These are phyloP conservation scores for Fundulus diaphanus DNA, from an alignment of 2,797 vertebrate genomes.

Conservation along the genomic window DNA sequence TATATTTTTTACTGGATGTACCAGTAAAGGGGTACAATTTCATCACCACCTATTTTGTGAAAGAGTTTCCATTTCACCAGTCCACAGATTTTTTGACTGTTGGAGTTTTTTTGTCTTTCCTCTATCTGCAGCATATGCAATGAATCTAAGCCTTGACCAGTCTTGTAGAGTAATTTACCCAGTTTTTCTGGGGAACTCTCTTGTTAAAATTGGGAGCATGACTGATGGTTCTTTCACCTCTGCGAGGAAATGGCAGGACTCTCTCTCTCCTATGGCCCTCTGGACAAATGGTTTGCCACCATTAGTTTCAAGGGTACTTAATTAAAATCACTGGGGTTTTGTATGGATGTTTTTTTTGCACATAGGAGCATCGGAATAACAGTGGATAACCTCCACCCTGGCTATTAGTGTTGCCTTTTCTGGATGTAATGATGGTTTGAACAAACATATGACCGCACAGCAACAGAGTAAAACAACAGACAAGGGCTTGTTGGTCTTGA, in stretches of 20 bases:
- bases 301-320: slow-evolving; percentile 25
- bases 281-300: slow-evolving; percentile 33
- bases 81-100: slow-evolving; percentile 3
- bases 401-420: slow-evolving; percentile 1
- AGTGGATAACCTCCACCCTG: slow-evolving; percentile 16
- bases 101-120: slow-evolving; percentile 6
- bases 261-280: slow-evolving; percentile 6
- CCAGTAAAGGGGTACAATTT: slow-evolving; percentile 9
- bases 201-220: slow-evolving; percentile 25
- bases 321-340: slow-evolving; percentile 21
- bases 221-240: slow-evolving; percentile 16
- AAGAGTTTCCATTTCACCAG: slow-evolving; percentile 4
- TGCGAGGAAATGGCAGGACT: slow-evolving; percentile 18
- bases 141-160: slow-evolving; percentile 19
- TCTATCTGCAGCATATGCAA: neutral
- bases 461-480: slow-evolving; percentile 31
- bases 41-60: neutral
- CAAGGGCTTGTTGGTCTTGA: slow-evolving; percentile 23
- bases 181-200: slow-evolving; percentile 17
- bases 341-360: slow-evolving; percentile 6
- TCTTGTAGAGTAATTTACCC: slow-evolving; percentile 16
- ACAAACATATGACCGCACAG: slow-evolving; percentile 8
- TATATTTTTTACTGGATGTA: slow-evolving; percentile 17
- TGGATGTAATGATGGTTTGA: slow-evolving; percentile 15
- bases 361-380: slow-evolving; percentile 13